Evolutionary conservation across 35 echinoderm and acorn worm genomes (phyloP).

Genomic region (Stichopus chloronotus): DNA sequence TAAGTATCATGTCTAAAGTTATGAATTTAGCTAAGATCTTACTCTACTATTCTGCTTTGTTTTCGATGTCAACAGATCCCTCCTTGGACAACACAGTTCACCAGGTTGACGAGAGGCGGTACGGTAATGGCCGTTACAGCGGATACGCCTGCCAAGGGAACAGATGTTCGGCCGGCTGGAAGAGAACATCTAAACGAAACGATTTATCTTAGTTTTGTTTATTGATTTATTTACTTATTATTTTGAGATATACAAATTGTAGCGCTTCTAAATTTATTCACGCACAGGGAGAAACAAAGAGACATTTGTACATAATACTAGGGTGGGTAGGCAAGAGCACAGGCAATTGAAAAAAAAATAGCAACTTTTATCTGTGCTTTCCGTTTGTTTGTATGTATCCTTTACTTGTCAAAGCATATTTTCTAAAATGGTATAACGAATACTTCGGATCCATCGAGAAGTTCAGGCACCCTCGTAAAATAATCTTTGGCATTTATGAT

Average conservation of each 20-base stretch:
- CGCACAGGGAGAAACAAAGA: not conserved
- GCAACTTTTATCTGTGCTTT: no score
- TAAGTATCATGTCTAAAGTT: no score
- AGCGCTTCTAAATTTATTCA: not conserved
- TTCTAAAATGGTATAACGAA: no score
- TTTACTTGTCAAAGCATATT: no score
- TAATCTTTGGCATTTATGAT: no score
- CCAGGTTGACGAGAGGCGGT: not conserved
- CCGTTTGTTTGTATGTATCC: no score
- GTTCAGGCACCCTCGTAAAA: no score
- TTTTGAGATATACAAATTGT: not conserved
- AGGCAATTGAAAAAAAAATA: no score
- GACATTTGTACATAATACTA: not conserved
- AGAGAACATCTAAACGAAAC: not conserved
- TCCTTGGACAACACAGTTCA: not conserved
- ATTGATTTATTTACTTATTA: no score
- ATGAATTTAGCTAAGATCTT: no score
- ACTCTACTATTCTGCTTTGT: not conserved
- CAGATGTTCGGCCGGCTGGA: slow-evolving; percentile 32
- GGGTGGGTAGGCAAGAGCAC: no score
- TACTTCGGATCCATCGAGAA: no score
- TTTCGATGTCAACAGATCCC: not conserved
- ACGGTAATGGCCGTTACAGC: slow-evolving; percentile 24
- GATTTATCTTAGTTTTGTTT: slow-evolving; percentile 27
- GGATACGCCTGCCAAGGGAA: slow-evolving; percentile 28